These are phyloP conservation scores for Amblyopsis rosae DNA, from an alignment of 2,113 vertebrate species.

Conservation along the genomic window DNA sequence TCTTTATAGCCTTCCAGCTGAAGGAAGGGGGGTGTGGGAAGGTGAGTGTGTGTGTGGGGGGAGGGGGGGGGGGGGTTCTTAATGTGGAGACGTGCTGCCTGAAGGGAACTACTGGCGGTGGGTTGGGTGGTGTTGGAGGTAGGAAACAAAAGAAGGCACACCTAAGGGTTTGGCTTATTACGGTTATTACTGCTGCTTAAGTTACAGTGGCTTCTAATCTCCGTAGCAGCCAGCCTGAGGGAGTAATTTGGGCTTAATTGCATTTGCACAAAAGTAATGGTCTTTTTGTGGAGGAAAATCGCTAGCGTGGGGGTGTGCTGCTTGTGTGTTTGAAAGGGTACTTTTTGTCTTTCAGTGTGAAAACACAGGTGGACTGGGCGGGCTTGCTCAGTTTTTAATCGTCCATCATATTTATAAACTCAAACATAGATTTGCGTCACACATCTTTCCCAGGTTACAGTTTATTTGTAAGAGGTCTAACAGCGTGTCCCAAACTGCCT, in stretches of 20 bases:
- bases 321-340: conserved; percentile 22
- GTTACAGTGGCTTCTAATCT: conserved; percentile 46
- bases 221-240: conserved; percentile 51
- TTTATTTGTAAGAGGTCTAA: too few species aligned
- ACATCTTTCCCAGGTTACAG: too few species aligned
- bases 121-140: conserved; percentile 44
- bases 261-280: conserved; percentile 74
- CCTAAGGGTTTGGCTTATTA: conserved; percentile 25
- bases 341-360: conserved; percentile 31
- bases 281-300: conserved; percentile 45
- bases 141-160: conserved; percentile 31
- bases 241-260: conserved; percentile 72
- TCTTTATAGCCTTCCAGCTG: conserved; percentile 12
- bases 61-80: conserved; percentile 22
- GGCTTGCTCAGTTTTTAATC: neutral
- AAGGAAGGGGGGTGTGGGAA: conserved; percentile 7
- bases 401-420: too few species aligned
- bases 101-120: conserved; percentile 24
- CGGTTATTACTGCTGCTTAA: conserved; percentile 65
- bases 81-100: conserved; percentile 25
- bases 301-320: conserved; percentile 24
- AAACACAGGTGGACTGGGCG: neutral
- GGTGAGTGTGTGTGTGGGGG: neutral
- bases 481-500: too few species aligned
- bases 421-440: too few species aligned